phyloP scores from a whole-genome alignment of 2,888 invertebrate species.

The Helleia helle region DNA sequence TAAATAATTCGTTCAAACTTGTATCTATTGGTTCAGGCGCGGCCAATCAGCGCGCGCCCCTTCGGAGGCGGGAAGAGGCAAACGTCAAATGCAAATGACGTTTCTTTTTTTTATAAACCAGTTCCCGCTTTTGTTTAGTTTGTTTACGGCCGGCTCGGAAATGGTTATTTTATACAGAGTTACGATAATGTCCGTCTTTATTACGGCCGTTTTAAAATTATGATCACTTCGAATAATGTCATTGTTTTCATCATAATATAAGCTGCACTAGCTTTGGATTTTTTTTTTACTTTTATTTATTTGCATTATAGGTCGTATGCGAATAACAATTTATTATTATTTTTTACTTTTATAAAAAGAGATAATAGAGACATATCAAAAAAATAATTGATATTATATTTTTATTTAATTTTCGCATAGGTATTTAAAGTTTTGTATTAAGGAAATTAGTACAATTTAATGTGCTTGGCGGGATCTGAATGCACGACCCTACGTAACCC shows the following conservation, averaged over 20 bases:
- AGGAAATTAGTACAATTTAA: no score
- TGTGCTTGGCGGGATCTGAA: no score
- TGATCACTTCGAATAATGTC: not conserved
- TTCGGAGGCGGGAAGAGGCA: conserved; percentile 64
- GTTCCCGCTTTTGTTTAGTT: conserved; percentile 41
- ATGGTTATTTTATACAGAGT: conserved; percentile 36
- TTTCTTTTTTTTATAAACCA: conserved; percentile 45
- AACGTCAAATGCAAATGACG: conserved; percentile 65
- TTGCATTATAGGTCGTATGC: no score
- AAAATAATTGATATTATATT: no score
- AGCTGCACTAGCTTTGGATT: no score
- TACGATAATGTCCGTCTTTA: conserved; percentile 21
- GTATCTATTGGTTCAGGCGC: conserved; percentile 40
- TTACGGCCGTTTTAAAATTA: not conserved
- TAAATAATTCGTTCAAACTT: conserved; percentile 31
- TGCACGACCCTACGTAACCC: no score
- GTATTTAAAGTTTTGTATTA: no score
- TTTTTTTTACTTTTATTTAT: no score
- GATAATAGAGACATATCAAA: no score
- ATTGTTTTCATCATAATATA: not conserved
- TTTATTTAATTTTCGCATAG: no score
- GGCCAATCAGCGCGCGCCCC: conserved; percentile 43
- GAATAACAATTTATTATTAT: no score
- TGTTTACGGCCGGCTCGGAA: conserved; percentile 39
- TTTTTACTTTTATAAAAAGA: no score